Base-by-base conservation (phyloP, 2,888 invertebrate genomes). In the Bruchidius siliquastri region DNA sequence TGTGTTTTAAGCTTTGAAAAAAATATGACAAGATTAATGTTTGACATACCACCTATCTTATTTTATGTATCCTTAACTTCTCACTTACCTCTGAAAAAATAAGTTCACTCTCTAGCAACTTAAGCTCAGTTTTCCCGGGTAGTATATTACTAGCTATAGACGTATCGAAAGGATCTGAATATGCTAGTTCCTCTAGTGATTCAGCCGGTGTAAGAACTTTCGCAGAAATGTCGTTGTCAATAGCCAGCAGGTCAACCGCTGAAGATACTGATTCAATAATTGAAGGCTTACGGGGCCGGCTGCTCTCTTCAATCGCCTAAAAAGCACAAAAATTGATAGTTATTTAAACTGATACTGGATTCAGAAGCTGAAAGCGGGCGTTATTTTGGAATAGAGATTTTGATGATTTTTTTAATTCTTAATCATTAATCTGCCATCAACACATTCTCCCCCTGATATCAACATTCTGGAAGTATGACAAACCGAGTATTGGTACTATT, bases 111-210 rank as follows among this genome's bases (percentile, higher is more conserved):
- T 94, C 94, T 21, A 95, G 83, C 67, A 94, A 85, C 83, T 93
- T 94, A 13, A 95, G 87, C 85, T 95, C 95, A 0, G 94, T 92
- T 85, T 91, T 92, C 2, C 95, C 93, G 0, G 94, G 95, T 72
- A 90, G 88, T 73, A 94, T 91, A 82, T 93, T 92, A 74, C 88
- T 89, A 0, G 94, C 94, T 80, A 94, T 93, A 3, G 96, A 94
- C 0, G 96, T 96, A 83, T 96, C 96, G 84, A 96, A 96, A 0
- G 96, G 96, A 87, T 96, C 96, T 10, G 87, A 85, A 79, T 92
- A 88, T 2, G 85, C 84, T 22, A 87, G 88, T 21, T 80, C 79
- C 74, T 88, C 87, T 21, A 73, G 69, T 74, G 91, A 87, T 72
- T 89, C 87, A 3, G 88, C 88, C 0, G 91, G 90, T 0, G 94